A percentile compares a stretch with the other conserved stretches of the same genome.
These are phyloP conservation scores for Platalea minor DNA, from an alignment of 2,797 vertebrate species.

Conservation along the genomic window DNA sequence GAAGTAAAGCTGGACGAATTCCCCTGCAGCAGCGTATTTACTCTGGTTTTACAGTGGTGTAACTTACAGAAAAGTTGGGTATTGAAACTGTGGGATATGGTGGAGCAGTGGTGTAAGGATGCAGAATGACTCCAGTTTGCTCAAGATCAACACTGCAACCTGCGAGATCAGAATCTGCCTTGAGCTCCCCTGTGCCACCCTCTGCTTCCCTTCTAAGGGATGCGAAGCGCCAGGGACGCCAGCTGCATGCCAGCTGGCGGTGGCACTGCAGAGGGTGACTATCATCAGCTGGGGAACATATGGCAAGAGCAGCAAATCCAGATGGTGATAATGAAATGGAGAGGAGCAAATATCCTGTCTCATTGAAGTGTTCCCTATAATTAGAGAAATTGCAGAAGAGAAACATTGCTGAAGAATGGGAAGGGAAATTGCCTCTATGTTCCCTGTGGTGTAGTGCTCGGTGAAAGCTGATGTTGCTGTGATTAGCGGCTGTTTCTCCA, in stretches of 20 bases:
- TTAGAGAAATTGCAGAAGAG: neutral
- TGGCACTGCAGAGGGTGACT: neutral
- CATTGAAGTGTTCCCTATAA: neutral
- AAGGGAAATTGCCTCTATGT: neutral
- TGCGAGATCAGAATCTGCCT: neutral
- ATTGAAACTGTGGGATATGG: neutral
- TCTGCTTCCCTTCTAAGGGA: neutral
- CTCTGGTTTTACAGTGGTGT: neutral
- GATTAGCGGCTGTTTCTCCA: neutral
- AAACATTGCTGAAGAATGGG: neutral
- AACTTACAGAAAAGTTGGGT: neutral
- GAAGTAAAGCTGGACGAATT: neutral
- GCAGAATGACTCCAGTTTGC: neutral
- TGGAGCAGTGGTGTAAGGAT: neutral
- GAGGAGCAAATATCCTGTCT: neutral
- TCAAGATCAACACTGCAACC: neutral
- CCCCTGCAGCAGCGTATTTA: neutral
- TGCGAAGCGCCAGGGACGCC: neutral
- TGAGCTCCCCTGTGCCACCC: neutral
- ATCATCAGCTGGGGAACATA: neutral
- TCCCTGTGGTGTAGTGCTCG: neutral
- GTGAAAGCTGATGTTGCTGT: neutral
- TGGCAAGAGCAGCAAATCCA: neutral
- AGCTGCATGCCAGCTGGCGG: rapidly evolving
- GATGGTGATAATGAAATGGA: neutral